Percentiles rank a stretch among this genome's conserved stretches.
These are phyloP conservation scores for Cheilosia scutellata DNA, from an alignment of 2,888 invertebrate species.

Conservation along the genomic window DNA sequence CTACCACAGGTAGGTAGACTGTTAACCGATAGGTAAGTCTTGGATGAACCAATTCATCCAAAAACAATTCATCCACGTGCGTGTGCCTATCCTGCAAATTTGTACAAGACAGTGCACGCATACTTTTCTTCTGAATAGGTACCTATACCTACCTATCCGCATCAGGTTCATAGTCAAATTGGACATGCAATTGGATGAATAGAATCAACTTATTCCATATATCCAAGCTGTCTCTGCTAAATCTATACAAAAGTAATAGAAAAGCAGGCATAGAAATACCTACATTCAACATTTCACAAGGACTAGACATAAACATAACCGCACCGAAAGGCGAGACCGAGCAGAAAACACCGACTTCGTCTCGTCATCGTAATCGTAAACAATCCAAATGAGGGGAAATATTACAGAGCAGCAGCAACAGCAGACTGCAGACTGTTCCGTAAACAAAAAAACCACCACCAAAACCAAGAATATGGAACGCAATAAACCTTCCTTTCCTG, in stretches of 20 bases:
- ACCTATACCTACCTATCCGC: too few species aligned
- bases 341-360: constrained; percentile 9
- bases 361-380: neutral
- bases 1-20: constrained; percentile 55
- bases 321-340: neutral
- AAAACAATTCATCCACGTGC: neutral
- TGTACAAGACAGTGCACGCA: too few species aligned
- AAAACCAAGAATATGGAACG: neutral
- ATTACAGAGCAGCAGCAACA: neutral
- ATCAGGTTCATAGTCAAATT: too few species aligned
- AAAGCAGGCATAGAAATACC: neutral
- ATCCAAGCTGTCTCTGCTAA: too few species aligned
- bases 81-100: neutral
- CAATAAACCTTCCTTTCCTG: too few species aligned
- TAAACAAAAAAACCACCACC: constrained; percentile 34
- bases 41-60: constrained; percentile 48
- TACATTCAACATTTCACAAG: constrained; percentile 29
- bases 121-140: too few species aligned
- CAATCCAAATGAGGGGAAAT: constrained; percentile 41
- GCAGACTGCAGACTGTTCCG: neutral
- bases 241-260: neutral
- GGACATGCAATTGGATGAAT: too few species aligned
- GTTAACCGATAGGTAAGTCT: neutral
- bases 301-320: constrained; percentile 14
- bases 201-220: too few species aligned